Evolutionary conservation across 2,888 invertebrate genomes (phyloP), one percentile per base, ranked within the genome.

Genomic region (Venustoraphidia nigricollis): DNA sequence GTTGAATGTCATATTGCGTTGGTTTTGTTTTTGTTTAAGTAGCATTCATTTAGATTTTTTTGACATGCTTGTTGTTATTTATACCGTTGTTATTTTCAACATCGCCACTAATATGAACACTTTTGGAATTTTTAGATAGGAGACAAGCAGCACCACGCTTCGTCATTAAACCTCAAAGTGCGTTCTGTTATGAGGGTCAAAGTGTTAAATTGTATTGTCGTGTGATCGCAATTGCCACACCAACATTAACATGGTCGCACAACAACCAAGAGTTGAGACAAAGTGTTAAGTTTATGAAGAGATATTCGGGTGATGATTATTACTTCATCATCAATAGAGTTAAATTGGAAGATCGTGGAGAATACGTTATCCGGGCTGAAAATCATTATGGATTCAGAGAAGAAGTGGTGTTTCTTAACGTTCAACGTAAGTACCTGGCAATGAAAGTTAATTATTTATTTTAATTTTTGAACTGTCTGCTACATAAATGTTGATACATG

Each of bases 221-320:
- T 59, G 87, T 99, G 57, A 91, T 98, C 62, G 93, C 93, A 1
- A 81, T 85, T 56, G 94, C 97, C 34, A 80, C 94, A 17, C 93
- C 97, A 37, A 92, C 93, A 0, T 79, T 99, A 53, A 88, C 93
- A 17, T 99, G 98, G 98, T 87, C 83, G 55, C 85, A 88, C 61
- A 94, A 92, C 68, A 91, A 90, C 67, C 78, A 81, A 61, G 96
- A 96, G 64, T 71, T 98, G 47, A 76, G 91, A 48, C 97, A 98
- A 70, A 94, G 94, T 57, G 95, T 96, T 55, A 99, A 99, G 70
- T 95, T 90, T 69, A 98, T 98, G 97, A 97, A 97, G 72, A 82
- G 95, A 60, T 98, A 97, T 65, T 78, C 83, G 41, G 92, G 89
- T 47, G 93, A 96, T 59, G 94, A 97, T 62, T 98, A 93, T 67